Conservation (phyloP, 2,888 invertebrate species). For the Dendrolimus pini region DNA sequence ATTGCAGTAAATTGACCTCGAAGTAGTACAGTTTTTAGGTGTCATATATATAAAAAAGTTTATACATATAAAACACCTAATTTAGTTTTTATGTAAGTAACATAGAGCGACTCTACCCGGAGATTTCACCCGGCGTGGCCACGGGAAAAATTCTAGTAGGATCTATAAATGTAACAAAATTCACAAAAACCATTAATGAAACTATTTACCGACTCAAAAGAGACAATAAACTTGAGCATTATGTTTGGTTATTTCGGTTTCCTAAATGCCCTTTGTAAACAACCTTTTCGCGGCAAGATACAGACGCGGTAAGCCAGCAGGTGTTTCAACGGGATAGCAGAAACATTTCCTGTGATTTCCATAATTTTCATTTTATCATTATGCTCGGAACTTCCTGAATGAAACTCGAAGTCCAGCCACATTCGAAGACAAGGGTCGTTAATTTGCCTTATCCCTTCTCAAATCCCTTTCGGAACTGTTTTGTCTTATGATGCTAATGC, state of each 20-base stretch:
- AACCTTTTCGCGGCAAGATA: background rate
- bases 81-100: no score
- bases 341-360: slow-evolving; percentile 6
- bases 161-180: slow-evolving; percentile 1
- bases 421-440: slow-evolving; percentile 14
- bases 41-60: no score
- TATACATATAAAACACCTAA: no score
- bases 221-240: background rate
- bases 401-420: slow-evolving; percentile 5
- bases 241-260: background rate
- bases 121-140: no score
- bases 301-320: slow-evolving; percentile 7
- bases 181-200: background rate
- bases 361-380: slow-evolving; percentile 22
- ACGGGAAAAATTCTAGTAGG: background rate
- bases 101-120: no score
- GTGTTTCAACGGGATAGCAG: slow-evolving; percentile 10
- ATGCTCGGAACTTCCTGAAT: slow-evolving; percentile 5
- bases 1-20: no score
- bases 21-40: no score
- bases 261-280: background rate
- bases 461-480: background rate
- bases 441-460: slow-evolving; percentile 4
- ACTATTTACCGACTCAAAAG: no score
- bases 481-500: background rate